These are phyloP conservation scores for Antheraea mylitta DNA, from an alignment of 1,140 invertebrate genomes.

Conservation along the genomic window DNA sequence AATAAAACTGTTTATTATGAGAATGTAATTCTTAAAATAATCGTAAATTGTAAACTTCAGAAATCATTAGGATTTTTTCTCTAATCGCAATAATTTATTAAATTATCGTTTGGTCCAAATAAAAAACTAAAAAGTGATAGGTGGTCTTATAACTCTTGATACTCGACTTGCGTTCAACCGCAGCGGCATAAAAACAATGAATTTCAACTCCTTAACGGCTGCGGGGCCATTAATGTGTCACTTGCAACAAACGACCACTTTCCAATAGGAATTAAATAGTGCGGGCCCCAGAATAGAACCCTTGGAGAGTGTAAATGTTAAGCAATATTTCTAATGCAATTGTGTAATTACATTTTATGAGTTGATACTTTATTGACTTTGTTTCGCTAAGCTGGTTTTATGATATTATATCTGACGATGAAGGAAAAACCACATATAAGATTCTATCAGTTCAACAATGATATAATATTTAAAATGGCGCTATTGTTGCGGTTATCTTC, in stretches of 20 bases:
- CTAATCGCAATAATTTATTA: not conserved
- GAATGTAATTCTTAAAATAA: not conserved
- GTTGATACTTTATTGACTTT: not conserved
- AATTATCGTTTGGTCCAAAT: not conserved
- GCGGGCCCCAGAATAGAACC: not conserved
- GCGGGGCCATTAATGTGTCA: constrained; percentile 18
- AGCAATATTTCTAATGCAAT: not conserved
- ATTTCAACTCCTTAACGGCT: constrained; percentile 22
- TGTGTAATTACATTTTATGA: not conserved
- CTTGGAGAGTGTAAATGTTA: not conserved
- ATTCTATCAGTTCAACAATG: no score
- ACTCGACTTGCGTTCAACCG: not conserved
- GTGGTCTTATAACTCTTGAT: not conserved
- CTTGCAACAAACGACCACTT: constrained; percentile 23
- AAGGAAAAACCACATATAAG: no score
- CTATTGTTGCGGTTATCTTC: no score
- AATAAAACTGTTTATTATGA: not conserved
- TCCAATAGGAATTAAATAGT: constrained; percentile 21
- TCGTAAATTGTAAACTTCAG: not conserved
- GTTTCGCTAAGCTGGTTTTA: not conserved
- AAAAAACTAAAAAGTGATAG: not conserved
- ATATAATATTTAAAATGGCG: no score
- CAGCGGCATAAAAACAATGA: constrained; percentile 19
- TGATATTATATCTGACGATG: not conserved
- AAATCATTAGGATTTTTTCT: not conserved